Percentiles rank a stretch among this genome's conserved stretches.
These are phyloP conservation scores for Champsocephalus gunnari DNA, from an alignment of 2,797 vertebrate species.

Conservation along the genomic window DNA sequence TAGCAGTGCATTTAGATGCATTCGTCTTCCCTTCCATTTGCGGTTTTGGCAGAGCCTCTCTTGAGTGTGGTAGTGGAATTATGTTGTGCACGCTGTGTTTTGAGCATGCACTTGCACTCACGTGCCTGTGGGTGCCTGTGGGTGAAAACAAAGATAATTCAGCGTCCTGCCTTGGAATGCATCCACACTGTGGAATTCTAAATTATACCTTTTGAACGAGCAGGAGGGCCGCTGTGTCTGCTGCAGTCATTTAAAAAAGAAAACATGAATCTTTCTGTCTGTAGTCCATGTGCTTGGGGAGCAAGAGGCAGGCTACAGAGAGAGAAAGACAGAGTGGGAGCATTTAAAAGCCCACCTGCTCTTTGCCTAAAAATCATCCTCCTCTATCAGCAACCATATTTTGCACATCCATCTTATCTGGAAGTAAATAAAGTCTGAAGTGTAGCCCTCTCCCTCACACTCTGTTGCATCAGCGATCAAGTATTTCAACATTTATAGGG, in stretches of 20 bases:
- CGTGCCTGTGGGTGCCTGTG: slow-evolving; percentile 40
- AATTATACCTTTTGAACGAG: slow-evolving; percentile 64
- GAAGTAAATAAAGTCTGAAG: slow-evolving; percentile 44
- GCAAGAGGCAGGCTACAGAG: slow-evolving; percentile 24
- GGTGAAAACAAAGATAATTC: slow-evolving; percentile 75
- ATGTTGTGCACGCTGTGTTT: slow-evolving; percentile 39
- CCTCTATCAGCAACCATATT: slow-evolving; percentile 36
- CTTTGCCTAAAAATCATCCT: slow-evolving; percentile 28
- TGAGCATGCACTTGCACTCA: slow-evolving; percentile 19
- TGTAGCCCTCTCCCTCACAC: slow-evolving; percentile 13
- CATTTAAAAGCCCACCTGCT: slow-evolving; percentile 64
- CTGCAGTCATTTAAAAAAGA: slow-evolving; percentile 53
- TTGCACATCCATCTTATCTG: slow-evolving; percentile 44
- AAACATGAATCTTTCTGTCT: slow-evolving; percentile 62
- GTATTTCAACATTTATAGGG: background rate
- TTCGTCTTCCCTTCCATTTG: slow-evolving; percentile 57
- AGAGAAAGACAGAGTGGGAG: slow-evolving; percentile 53
- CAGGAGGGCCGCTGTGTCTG: slow-evolving; percentile 51
- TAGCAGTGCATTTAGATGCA: slow-evolving; percentile 51
- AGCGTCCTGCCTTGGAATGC: slow-evolving; percentile 55
- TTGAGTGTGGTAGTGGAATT: slow-evolving; percentile 50
- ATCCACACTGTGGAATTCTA: slow-evolving; percentile 61
- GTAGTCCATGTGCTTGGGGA: slow-evolving; percentile 57
- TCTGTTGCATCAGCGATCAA: slow-evolving; percentile 12
- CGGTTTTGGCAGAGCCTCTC: slow-evolving; percentile 48